Conservation (phyloP, 2,113 vertebrate species). For the Callionymus lyra region DNA sequence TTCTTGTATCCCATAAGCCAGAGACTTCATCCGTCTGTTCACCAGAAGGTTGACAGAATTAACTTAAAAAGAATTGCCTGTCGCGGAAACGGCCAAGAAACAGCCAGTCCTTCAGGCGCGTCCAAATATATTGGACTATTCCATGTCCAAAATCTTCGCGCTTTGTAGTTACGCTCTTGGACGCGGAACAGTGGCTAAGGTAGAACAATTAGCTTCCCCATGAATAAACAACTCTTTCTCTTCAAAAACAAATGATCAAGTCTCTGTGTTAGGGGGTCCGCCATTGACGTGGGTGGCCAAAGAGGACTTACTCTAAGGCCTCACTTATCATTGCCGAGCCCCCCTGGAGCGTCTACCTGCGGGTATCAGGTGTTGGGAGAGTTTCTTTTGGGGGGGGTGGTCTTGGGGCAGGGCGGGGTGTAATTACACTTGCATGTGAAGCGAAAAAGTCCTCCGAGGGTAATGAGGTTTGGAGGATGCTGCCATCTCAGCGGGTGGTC, state of each 20-base stretch:
- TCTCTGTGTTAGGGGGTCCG: constrained; percentile 46
- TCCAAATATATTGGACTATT: constrained; percentile 48
- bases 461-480: constrained; percentile 64
- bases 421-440: constrained; percentile 70
- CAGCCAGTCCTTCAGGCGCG: constrained; percentile 46
- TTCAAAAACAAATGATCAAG: constrained; percentile 49
- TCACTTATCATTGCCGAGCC: constrained; percentile 42
- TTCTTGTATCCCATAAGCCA: constrained; percentile 49
- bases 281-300: constrained; percentile 65
- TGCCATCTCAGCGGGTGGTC: constrained; percentile 68
- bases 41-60: constrained; percentile 58
- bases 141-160: constrained; percentile 43
- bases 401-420: constrained; percentile 44
- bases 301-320: constrained; percentile 45
- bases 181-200: constrained; percentile 47
- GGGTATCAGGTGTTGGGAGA: constrained; percentile 64
- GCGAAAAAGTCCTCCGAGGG: constrained; percentile 51
- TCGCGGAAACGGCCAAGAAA: constrained; percentile 48
- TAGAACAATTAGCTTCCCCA: constrained; percentile 50
- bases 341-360: constrained; percentile 51
- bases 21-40: constrained; percentile 53
- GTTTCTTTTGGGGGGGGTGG: constrained; percentile 22
- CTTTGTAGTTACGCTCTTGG: constrained; percentile 44
- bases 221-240: constrained; percentile 50
- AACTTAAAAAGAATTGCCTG: constrained; percentile 54